These are phyloP conservation scores for Willowsia nigromaculata DNA, from an alignment of 2,888 invertebrate species.

Conservation along the genomic window DNA sequence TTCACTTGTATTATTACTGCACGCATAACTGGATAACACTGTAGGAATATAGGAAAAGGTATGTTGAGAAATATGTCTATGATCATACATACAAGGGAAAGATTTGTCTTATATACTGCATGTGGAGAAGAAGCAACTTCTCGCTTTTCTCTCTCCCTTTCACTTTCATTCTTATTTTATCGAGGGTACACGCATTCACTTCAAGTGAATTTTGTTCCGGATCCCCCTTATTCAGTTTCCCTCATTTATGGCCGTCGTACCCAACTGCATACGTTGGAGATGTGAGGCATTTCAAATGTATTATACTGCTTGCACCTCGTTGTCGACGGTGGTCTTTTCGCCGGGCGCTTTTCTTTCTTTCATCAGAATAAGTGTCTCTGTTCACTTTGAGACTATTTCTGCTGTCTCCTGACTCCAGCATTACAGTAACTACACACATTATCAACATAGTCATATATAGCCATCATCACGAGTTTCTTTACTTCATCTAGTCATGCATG, in stretches of 20 bases:
- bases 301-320: conserved; percentile 41
- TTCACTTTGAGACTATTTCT: conserved; percentile 50
- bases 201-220: conserved; percentile 51
- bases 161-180: conserved; percentile 40
- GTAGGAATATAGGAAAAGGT: too few relatives aligned
- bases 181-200: conserved; percentile 43
- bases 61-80: background rate
- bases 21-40: background rate
- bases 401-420: background rate
- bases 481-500: conserved; percentile 15
- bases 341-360: background rate
- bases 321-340: conserved; percentile 13
- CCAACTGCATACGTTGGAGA: conserved; percentile 37
- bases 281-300: conserved; percentile 49
- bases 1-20: background rate
- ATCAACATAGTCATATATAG: conserved; percentile 46
- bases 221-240: conserved; percentile 52
- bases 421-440: background rate
- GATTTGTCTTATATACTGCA: background rate
- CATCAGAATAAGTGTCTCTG: conserved; percentile 31
- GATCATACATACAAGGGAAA: background rate
- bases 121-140: background rate
- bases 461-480: conserved; percentile 39
- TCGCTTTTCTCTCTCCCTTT: conserved; percentile 35
- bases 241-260: conserved; percentile 36